Percentiles rank a stretch among this genome's conserved stretches.
These are phyloP conservation scores for Aphelenchoides avenae DNA, from an alignment of 1,140 invertebrate genomes.

Conservation along the genomic window DNA sequence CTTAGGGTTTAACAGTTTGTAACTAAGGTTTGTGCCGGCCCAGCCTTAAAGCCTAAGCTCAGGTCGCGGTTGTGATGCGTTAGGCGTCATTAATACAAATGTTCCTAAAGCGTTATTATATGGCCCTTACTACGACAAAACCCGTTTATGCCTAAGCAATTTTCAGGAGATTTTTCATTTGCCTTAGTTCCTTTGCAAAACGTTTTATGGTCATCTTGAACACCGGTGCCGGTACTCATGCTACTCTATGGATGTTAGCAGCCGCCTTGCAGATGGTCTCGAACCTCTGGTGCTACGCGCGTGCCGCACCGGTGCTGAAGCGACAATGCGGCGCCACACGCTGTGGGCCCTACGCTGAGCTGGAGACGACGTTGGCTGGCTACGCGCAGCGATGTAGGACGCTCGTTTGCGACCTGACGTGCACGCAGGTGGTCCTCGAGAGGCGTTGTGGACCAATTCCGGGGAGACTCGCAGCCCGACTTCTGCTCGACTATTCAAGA, in stretches of 20 bases:
- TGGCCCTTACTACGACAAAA: too few relatives aligned
- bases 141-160: too few relatives aligned
- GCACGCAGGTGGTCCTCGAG: slow-evolving; percentile 41
- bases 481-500: slow-evolving; percentile 50
- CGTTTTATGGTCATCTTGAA: too few relatives aligned
- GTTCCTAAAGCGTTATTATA: too few relatives aligned
- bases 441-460: slow-evolving; percentile 31
- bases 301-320: slow-evolving; percentile 43
- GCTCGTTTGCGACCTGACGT: slow-evolving; percentile 52
- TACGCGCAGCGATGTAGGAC: slow-evolving; percentile 48
- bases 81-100: too few relatives aligned
- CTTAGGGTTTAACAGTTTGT: too few relatives aligned
- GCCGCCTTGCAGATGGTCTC: slow-evolving; percentile 49
- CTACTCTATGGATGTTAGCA: too few relatives aligned
- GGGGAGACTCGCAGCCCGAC: slow-evolving; percentile 42
- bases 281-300: slow-evolving; percentile 47
- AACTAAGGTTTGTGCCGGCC: too few relatives aligned
- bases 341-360: slow-evolving; percentile 48
- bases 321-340: slow-evolving; percentile 45
- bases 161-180: neutral
- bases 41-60: too few relatives aligned
- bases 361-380: slow-evolving; percentile 36
- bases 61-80: too few relatives aligned
- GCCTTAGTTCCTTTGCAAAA: neutral
- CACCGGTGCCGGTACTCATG: too few relatives aligned